phyloP scores from a whole-genome alignment of 2,113 vertebrate species.

The Hystrix cristata region DNA sequence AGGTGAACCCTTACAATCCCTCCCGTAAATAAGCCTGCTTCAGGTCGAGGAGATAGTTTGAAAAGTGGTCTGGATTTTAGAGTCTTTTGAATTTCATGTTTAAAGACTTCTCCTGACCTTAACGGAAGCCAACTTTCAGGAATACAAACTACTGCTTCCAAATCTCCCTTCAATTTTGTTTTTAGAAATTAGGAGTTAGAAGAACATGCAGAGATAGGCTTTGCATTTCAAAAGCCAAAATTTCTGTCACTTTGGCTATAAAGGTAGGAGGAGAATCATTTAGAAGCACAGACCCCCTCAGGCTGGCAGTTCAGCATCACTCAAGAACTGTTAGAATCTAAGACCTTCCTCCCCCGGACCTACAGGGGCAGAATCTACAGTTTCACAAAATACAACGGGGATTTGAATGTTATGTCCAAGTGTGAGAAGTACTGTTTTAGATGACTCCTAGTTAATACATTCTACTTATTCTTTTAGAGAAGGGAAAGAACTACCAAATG shows the following conservation, averaged over 20 bases:
- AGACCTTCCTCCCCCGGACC: neutral
- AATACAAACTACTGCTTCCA: conserved; percentile 35
- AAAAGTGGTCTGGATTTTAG: conserved; percentile 9
- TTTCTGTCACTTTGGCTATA: conserved; percentile 18
- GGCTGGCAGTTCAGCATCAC: neutral
- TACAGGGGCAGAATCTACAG: neutral
- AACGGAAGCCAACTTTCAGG: conserved; percentile 21
- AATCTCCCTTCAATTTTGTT: conserved; percentile 51
- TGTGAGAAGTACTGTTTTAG: conserved; percentile 4
- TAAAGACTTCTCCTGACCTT: conserved; percentile 20
- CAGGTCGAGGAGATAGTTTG: neutral
- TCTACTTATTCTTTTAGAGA: conserved; percentile 11
- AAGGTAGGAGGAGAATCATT: neutral
- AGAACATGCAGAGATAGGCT: conserved; percentile 32
- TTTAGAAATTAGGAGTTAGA: conserved; percentile 67
- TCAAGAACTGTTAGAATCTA: neutral
- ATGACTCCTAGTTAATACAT: neutral
- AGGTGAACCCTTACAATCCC: neutral
- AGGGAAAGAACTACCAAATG: neutral
- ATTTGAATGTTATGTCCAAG: neutral
- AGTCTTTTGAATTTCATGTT: neutral
- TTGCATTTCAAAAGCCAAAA: conserved; percentile 46
- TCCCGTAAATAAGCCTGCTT: neutral
- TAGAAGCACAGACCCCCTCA: neutral
- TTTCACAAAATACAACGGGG: neutral